Percentiles rank a stretch among this genome's conserved stretches.
phyloP scores from a whole-genome alignment of 2,113 vertebrate genomes.

The Heterotis niloticus region DNA sequence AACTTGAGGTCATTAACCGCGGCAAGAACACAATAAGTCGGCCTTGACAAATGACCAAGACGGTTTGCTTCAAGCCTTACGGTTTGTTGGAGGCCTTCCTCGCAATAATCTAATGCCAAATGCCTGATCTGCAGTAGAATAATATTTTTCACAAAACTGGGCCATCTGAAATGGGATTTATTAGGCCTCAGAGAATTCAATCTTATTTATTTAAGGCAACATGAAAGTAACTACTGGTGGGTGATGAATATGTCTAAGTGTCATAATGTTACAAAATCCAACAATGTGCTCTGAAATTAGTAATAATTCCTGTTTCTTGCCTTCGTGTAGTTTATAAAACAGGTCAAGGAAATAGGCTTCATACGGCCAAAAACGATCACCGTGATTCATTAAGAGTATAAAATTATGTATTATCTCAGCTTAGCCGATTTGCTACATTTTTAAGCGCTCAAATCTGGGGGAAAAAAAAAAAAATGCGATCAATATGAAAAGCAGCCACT shows the following conservation, averaged over 20 bases:
- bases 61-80: slow-evolving; percentile 69
- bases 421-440: no score
- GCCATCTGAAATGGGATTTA: slow-evolving; percentile 53
- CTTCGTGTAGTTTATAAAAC: slow-evolving; percentile 22
- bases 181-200: slow-evolving; percentile 60
- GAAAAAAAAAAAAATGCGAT: neutral
- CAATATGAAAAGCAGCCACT: neutral
- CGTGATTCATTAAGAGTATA: no score
- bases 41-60: slow-evolving; percentile 69
- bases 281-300: neutral
- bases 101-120: slow-evolving; percentile 72
- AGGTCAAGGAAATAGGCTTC: slow-evolving; percentile 1
- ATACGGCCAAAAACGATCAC: neutral
- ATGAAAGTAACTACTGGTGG: slow-evolving; percentile 48
- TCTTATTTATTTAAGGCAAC: slow-evolving; percentile 58
- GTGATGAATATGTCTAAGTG: no score
- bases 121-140: slow-evolving; percentile 62
- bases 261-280: no score
- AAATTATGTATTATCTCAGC: no score
- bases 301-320: no score
- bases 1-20: slow-evolving; percentile 67
- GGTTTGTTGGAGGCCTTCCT: slow-evolving; percentile 64
- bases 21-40: slow-evolving; percentile 59
- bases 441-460: neutral
- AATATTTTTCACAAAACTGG: slow-evolving; percentile 71